Evolutionary conservation across 2,888 invertebrate species (phyloP).

Genomic region (Rhamnusium bicolor): DNA sequence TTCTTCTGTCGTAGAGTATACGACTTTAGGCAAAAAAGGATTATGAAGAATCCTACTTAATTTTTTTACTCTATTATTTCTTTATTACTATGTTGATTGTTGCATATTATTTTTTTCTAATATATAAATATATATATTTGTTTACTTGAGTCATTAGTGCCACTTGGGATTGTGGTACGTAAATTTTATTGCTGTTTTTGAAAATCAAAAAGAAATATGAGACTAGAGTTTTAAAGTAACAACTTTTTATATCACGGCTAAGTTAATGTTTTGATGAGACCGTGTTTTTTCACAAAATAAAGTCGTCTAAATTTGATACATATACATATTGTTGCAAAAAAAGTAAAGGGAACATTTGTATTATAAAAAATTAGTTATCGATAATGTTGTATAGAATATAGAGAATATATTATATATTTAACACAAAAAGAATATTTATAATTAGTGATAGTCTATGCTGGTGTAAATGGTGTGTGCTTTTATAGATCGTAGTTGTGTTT

Average conservation of each 20-base stretch:
- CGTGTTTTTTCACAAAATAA: conserved; percentile 56
- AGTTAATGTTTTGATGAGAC: conserved; percentile 37
- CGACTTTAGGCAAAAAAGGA: conserved; percentile 92
- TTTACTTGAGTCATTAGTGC: conserved; percentile 36
- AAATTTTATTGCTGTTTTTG: conserved; percentile 45
- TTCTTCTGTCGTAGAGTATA: conserved; percentile 96
- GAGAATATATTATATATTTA: conserved; percentile 65
- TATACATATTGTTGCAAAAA: conserved; percentile 70
- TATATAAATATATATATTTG: conserved; percentile 33
- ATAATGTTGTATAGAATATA: conserved; percentile 70
- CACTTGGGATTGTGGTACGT: conserved; percentile 12
- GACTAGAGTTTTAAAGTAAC: conserved; percentile 40
- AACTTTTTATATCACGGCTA: conserved; percentile 42
- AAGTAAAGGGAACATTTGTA: conserved; percentile 70
- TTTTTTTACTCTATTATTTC: conserved; percentile 47
- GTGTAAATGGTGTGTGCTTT: conserved; percentile 72
- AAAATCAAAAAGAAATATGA: conserved; percentile 44
- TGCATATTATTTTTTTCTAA: conserved; percentile 28
- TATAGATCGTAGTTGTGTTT: conserved; percentile 66
- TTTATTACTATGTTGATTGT: conserved; percentile 39
- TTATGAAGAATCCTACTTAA: conserved; percentile 72
- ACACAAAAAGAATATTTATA: conserved; percentile 69
- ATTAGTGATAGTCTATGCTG: conserved; percentile 67
- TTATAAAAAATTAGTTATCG: conserved; percentile 66
- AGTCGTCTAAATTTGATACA: conserved; percentile 66